Evolutionary conservation across 1,140 invertebrate species (phyloP), one percentile per base, ranked within the genome.

Genomic region (Zaprionus inermis): DNA sequence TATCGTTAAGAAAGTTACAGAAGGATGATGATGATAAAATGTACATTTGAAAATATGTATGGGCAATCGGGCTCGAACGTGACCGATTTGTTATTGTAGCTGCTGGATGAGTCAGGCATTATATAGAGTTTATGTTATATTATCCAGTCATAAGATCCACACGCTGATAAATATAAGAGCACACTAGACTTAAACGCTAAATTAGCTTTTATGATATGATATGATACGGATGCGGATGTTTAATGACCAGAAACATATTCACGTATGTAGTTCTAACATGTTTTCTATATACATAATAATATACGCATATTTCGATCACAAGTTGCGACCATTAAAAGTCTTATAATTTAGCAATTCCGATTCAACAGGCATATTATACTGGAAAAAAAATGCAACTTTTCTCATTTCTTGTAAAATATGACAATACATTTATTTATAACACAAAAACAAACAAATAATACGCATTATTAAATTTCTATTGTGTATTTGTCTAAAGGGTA

Each of bases 1-100:
- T 97, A 95, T 92, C 95, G 96, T 93, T 97, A 93, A 94, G 16
- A 49, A 93, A 94, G 16, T 22, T 12, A 18, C 18, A 20, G 16
- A 11, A 12, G 18, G 9, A 22, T 18, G 1, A 49, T 5, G 16
- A 66, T 28, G n/a, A 32, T 32, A 1, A 32, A 32, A 16, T 86
- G 83, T 86, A 86, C 79, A 86, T 86, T 88, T 67, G 28, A 16
- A 76, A 61, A 73, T 54, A 86, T 86, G 73, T 77, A 73, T 59
- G 60, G 64, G 66, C 76, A 32, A 9, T 32, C 30, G 30, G 30
- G 30, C 30, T 32, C 30, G 5, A 7, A 10, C 5, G 30, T 7
- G 30, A 9, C 30, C 30, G 30, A 32, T 78, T 56, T 38, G 52
- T 56, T 32, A 32, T n/a, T 38, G 36, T n/a, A 38, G 36, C 12